Evolutionary conservation across 2,888 invertebrate species (phyloP).

Genomic region (Heliconius aoede): DNA sequence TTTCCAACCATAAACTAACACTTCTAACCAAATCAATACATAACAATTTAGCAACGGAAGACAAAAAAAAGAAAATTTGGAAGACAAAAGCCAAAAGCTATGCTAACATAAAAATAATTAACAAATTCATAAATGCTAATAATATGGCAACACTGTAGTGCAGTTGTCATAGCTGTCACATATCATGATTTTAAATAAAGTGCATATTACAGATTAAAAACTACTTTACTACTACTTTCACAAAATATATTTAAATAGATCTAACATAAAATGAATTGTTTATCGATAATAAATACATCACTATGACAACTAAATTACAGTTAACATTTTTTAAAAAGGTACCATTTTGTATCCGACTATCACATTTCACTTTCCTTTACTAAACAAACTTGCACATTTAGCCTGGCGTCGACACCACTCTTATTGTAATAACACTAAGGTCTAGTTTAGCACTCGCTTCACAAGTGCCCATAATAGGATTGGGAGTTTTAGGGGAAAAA

Average conservation of each 20-base stretch:
- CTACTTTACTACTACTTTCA: background rate
- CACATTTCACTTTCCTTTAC: slow-evolving; percentile 42
- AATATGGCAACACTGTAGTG: slow-evolving; percentile 60
- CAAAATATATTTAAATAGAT: too few relatives aligned
- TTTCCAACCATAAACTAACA: slow-evolving; percentile 51
- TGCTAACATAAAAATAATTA: slow-evolving; percentile 44
- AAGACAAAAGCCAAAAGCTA: slow-evolving; percentile 62
- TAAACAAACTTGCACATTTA: slow-evolving; percentile 61
- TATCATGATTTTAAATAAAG: background rate
- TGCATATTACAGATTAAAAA: background rate
- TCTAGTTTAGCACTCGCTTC: slow-evolving; percentile 34
- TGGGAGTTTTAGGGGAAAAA: background rate
- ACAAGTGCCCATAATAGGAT: slow-evolving; percentile 26
- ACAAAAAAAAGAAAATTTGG: slow-evolving; percentile 63
- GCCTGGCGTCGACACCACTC: slow-evolving; percentile 49
- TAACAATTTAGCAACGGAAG: slow-evolving; percentile 56
- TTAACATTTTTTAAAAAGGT: background rate
- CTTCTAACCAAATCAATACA: slow-evolving; percentile 42
- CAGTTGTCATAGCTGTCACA: slow-evolving; percentile 15
- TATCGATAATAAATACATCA: slow-evolving; percentile 1
- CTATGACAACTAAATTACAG: slow-evolving; percentile 13
- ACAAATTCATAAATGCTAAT: slow-evolving; percentile 58
- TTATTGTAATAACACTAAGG: slow-evolving; percentile 35
- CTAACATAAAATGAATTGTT: background rate
- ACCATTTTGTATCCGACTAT: slow-evolving; percentile 23